These are phyloP conservation scores for Leucania comma DNA, from an alignment of 2,888 invertebrate genomes.

Conservation along the genomic window DNA sequence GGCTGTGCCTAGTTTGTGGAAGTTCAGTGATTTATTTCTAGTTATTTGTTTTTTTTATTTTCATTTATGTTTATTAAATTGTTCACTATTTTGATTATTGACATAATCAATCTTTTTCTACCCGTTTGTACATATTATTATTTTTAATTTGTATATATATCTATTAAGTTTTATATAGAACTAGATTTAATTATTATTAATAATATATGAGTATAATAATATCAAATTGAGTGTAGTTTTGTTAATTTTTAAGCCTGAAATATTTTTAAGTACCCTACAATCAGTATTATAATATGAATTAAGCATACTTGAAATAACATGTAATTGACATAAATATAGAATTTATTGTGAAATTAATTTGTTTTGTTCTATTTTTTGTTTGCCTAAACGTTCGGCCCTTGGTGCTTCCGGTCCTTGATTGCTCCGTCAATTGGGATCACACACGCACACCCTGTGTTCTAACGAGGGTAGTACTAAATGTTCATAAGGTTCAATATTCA, in stretches of 20 bases:
- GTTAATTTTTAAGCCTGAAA: not conserved
- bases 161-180: no score
- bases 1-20: not conserved
- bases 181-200: no score
- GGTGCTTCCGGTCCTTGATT: not conserved
- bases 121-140: no score
- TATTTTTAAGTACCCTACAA: slow-evolving; percentile 12
- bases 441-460: no score
- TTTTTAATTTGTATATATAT: no score
- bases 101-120: no score
- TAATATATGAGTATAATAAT: no score
- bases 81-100: not conserved
- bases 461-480: no score
- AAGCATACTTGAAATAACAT: not conserved
- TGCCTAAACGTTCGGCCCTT: not conserved
- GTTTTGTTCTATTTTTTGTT: not conserved
- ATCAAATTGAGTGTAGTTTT: not conserved
- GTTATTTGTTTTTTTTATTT: not conserved
- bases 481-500: no score
- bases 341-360: not conserved
- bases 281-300: slow-evolving; percentile 3
- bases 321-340: slow-evolving; percentile 27
- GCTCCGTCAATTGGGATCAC: not conserved
- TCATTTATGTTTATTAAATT: not conserved
- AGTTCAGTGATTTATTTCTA: not conserved